These are phyloP conservation scores for Thelaira solivaga DNA, from an alignment of 2,888 invertebrate genomes.

Conservation along the genomic window DNA sequence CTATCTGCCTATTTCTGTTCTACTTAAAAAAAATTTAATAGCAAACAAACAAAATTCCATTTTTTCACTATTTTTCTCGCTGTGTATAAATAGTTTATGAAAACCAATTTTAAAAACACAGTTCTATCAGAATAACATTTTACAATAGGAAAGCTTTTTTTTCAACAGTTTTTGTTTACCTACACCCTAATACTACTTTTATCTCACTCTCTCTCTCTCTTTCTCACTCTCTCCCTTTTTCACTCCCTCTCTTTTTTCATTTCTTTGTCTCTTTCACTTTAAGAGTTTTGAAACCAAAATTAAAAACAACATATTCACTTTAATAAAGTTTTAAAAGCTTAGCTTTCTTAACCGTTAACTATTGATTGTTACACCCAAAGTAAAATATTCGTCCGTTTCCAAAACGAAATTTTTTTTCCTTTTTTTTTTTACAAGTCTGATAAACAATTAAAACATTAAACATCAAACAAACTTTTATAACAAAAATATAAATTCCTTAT, in stretches of 20 bases:
- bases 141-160: conserved; percentile 31
- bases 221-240: conserved; percentile 58
- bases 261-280: conserved; percentile 37
- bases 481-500: conserved; percentile 62
- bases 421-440: conserved; percentile 44
- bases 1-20: conserved; percentile 67
- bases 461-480: conserved; percentile 62
- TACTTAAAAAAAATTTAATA: conserved; percentile 42
- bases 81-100: conserved; percentile 57
- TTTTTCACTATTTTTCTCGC: conserved; percentile 50
- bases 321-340: conserved; percentile 35
- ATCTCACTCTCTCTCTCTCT: conserved; percentile 55
- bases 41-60: conserved; percentile 56
- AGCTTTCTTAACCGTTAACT: conserved; percentile 48
- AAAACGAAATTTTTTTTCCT: conserved; percentile 5
- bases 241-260: no score
- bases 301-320: conserved; percentile 29
- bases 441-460: conserved; percentile 48
- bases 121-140: conserved; percentile 9
- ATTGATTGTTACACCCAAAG: conserved; percentile 28
- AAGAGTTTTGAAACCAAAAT: conserved; percentile 25
- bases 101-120: conserved; percentile 46
- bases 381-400: conserved; percentile 32
- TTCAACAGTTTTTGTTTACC: conserved; percentile 3
- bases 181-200: no score